Base-by-base conservation (phyloP, 92 coral and sea anemone species). In the Scolanthus callimorphus region DNA sequence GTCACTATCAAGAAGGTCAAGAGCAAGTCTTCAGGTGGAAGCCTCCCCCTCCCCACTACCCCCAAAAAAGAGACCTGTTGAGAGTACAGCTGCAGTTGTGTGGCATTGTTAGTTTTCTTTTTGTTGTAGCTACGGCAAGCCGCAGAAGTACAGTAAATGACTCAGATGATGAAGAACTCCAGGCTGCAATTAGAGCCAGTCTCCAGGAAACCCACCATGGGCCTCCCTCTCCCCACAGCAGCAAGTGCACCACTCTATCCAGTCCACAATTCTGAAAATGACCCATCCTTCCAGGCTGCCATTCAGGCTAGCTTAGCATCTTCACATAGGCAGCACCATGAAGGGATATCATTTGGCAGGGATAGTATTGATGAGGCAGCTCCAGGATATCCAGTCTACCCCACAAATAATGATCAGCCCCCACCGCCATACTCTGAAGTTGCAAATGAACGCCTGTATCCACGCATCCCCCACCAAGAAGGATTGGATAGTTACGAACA, bases 171-270 rank as follows among this genome's bases (percentile, higher is more conserved):
- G 96, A 89, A 51, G 90, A 72, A 69, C 71, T 92, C 3, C 92
- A 81, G 31, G 85, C 74, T 47, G 98, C 98, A 19, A 80, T 92
- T 47, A 84, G 81, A 55, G 96, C 90, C 62, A 92, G 98, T 72
- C 85, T 88, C n/a, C 80, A 60, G 29, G 98, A 92, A 31, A 79
- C 79, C 24, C 89, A 80, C 43, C 65, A 55, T 20, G 15, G 1
- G 8, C 66, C 66, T 11, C 38, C 68, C 23, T 47, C 55, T 10
- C 60, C 71, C 29, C 25, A 31, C 4, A 17, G 20, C 50, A 46
- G 60, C 37, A n/a, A n/a, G n/a, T n/a, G 19, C 15, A 19, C 17
- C 20, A 25, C 65, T 64, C 37, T 57, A 55, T 31, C 75, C 75
- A 4, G 27, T 38, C 27, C 69, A 70, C 39, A n/a, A 34, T 23